Conservation (phyloP, 2,888 invertebrate species). For the Plemyria rubiginata region DNA sequence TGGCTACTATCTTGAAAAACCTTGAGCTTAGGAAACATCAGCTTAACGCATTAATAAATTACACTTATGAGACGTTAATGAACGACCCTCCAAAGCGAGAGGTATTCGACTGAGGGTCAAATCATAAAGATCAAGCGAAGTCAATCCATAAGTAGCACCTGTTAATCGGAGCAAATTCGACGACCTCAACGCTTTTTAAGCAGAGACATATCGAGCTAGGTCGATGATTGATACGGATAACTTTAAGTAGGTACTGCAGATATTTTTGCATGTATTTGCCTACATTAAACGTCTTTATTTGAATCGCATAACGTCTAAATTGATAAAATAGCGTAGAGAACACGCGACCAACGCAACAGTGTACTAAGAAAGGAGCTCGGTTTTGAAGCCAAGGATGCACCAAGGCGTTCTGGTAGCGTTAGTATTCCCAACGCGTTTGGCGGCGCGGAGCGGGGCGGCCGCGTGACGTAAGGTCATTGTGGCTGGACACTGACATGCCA, state of each 20-base stretch:
- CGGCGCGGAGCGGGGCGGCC: conserved; percentile 65
- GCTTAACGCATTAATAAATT: conserved; percentile 13
- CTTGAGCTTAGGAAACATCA: conserved; percentile 8
- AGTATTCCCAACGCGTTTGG: conserved; percentile 78
- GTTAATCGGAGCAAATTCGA: conserved; percentile 34
- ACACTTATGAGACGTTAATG: conserved; percentile 41
- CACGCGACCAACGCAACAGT: conserved; percentile 58
- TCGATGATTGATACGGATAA: conserved; percentile 31
- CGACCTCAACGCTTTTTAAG: conserved; percentile 25
- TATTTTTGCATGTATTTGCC: neutral
- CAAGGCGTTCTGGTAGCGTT: conserved; percentile 80
- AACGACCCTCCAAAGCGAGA: conserved; percentile 36
- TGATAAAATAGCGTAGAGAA: conserved; percentile 59
- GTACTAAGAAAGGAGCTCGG: conserved; percentile 82
- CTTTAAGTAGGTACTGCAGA: conserved; percentile 14
- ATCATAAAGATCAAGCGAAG: conserved; percentile 51
- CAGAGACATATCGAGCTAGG: conserved; percentile 15
- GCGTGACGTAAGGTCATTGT: conserved; percentile 81
- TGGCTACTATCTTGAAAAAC: conserved; percentile 3
- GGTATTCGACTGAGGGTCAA: conserved; percentile 48
- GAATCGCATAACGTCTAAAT: conserved; percentile 33
- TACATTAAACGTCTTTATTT: neutral
- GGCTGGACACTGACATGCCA: conserved; percentile 75
- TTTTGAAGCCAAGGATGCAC: conserved; percentile 85
- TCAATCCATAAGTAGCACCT: conserved; percentile 41